A percentile compares a stretch with the other conserved stretches of the same genome.
Evolutionary conservation across 2,888 invertebrate genomes (phyloP).

Genomic region (Euproctis similis): DNA sequence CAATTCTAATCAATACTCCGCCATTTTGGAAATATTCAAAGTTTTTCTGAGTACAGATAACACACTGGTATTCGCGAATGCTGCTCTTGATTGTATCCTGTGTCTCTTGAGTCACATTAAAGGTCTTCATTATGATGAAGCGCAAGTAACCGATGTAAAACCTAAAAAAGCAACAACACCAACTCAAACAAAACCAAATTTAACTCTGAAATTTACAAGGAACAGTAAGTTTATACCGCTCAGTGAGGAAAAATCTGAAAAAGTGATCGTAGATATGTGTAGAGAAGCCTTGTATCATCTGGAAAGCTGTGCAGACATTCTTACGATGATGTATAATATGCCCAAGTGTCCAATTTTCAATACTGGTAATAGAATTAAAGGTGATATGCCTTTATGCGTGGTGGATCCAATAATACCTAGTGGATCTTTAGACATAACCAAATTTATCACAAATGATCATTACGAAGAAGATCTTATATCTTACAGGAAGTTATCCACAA

Average conservation of each 20-base stretch:
- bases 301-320: slow-evolving; percentile 89
- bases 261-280: slow-evolving; percentile 77
- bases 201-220: slow-evolving; percentile 61
- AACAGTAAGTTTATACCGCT: slow-evolving; percentile 67
- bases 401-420: slow-evolving; percentile 91
- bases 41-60: slow-evolving; percentile 96
- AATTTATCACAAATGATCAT: slow-evolving; percentile 80
- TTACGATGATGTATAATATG: slow-evolving; percentile 95
- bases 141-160: slow-evolving; percentile 61
- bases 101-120: slow-evolving; percentile 87
- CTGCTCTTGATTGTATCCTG: slow-evolving; percentile 93
- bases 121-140: slow-evolving; percentile 79
- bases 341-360: slow-evolving; percentile 95
- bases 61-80: slow-evolving; percentile 93
- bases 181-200: slow-evolving; percentile 50
- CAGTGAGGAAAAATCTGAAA: slow-evolving; percentile 64
- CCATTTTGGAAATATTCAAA: slow-evolving; percentile 92
- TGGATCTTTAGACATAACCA: slow-evolving; percentile 79
- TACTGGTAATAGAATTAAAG: slow-evolving; percentile 88
- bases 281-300: slow-evolving; percentile 89
- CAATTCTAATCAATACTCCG: slow-evolving; percentile 82
- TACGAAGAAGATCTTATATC: slow-evolving; percentile 81
- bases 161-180: slow-evolving; percentile 46
- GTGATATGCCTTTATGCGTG: slow-evolving; percentile 84
- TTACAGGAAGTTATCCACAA: slow-evolving; percentile 77